Evolutionary conservation across 2,888 invertebrate species (phyloP).

Genomic region (Cactoblastis cactorum): DNA sequence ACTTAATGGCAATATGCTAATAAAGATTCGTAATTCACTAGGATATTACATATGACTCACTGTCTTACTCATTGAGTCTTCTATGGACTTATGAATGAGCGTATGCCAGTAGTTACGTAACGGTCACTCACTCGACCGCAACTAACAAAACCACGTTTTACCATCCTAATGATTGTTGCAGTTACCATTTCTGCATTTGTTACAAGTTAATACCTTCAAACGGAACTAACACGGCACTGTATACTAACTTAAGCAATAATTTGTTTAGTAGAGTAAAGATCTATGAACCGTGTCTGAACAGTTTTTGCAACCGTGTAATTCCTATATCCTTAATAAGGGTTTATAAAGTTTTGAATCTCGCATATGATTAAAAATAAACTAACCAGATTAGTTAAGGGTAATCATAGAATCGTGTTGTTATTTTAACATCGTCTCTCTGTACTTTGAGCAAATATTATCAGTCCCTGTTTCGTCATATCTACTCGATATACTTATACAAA

Average conservation of each 20-base stretch:
- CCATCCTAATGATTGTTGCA: background rate
- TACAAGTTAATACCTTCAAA: background rate
- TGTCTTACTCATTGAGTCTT: constrained; percentile 25
- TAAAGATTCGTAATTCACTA: constrained; percentile 6
- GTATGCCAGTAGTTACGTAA: constrained; percentile 51
- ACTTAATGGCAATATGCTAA: background rate
- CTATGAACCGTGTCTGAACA: constrained; percentile 5
- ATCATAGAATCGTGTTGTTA: too few relatives aligned
- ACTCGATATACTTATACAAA: too few relatives aligned
- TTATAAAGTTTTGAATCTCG: constrained; percentile 24
- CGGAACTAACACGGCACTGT: background rate
- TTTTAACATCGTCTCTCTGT: too few relatives aligned
- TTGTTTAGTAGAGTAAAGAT: background rate
- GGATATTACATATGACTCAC: constrained; percentile 21
- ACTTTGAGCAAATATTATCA: too few relatives aligned
- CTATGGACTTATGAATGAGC: constrained; percentile 44
- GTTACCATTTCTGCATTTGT: background rate
- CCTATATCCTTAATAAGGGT: constrained; percentile 54
- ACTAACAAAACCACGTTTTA: background rate
- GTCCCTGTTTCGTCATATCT: too few relatives aligned
- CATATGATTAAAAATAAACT: too few relatives aligned
- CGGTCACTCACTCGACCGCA: constrained; percentile 27
- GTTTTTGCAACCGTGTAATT: constrained; percentile 43
- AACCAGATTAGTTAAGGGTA: too few relatives aligned
- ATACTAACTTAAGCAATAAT: background rate